phyloP scores from a whole-genome alignment of 1,140 invertebrate species.

The Caenorhabditis remanei region DNA sequence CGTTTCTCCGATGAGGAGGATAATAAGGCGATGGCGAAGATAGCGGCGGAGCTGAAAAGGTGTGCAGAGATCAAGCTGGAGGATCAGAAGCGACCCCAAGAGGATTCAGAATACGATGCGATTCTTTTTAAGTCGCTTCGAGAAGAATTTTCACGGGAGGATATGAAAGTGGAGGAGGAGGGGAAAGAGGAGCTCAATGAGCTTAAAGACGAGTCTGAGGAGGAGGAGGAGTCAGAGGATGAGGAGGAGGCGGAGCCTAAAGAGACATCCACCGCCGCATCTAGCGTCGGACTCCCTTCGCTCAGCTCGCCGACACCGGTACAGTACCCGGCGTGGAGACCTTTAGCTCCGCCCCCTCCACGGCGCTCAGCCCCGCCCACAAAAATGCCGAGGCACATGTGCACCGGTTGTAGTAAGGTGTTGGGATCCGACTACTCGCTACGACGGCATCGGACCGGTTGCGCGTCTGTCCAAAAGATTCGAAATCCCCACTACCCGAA shows the following conservation, averaged over 20 bases:
- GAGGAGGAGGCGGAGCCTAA: not conserved
- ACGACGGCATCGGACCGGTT: not conserved
- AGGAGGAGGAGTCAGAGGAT: not conserved
- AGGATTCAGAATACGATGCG: too few species aligned
- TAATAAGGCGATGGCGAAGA: constrained; percentile 10
- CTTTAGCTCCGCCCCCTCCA: too few species aligned
- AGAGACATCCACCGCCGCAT: not conserved
- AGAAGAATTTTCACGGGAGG: not conserved
- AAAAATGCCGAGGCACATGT: not conserved
- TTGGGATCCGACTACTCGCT: constrained; percentile 41
- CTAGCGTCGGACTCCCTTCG: too few species aligned
- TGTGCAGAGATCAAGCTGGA: constrained; percentile 2
- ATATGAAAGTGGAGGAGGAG: not conserved
- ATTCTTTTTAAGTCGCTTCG: not conserved
- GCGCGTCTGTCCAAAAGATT: not conserved
- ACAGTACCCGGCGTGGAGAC: too few species aligned
- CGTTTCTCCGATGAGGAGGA: constrained; percentile 23
- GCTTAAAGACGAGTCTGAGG: not conserved
- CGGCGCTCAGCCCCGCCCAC: too few species aligned
- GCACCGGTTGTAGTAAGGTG: constrained; percentile 8
- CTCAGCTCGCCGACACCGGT: too few species aligned
- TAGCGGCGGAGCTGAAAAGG: constrained; percentile 42
- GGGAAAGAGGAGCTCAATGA: not conserved
- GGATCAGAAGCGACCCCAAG: not conserved
- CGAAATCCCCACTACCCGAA: constrained; percentile 8